These are phyloP conservation scores for Drosophila nigrodunni DNA, from an alignment of 1,140 invertebrate species.

Conservation along the genomic window DNA sequence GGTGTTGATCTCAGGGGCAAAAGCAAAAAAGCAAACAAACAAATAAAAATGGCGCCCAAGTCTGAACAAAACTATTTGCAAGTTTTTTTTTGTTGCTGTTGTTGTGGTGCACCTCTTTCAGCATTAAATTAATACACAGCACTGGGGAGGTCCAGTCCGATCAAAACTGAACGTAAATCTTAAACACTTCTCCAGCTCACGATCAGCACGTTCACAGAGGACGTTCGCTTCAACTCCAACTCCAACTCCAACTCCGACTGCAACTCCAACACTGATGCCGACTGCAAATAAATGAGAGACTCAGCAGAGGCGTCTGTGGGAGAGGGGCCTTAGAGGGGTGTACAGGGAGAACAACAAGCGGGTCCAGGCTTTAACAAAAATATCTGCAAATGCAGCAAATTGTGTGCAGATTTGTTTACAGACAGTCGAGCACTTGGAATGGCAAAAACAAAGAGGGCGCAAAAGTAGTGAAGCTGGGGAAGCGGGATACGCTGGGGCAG, in stretches of 20 bases:
- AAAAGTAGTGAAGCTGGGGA: background rate
- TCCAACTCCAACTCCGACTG: background rate
- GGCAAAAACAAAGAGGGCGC: slow-evolving; percentile 7
- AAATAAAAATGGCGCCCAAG: slow-evolving; percentile 72
- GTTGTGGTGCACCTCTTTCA: slow-evolving; percentile 35
- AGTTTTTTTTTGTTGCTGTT: background rate
- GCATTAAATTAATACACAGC: slow-evolving; percentile 70
- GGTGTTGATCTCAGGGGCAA: slow-evolving; percentile 62
- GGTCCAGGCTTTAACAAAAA: slow-evolving; percentile 43
- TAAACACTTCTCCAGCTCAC: slow-evolving; percentile 73
- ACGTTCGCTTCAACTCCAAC: slow-evolving; percentile 3
- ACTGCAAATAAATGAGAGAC: slow-evolving; percentile 63
- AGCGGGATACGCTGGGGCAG: background rate
- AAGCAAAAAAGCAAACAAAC: no score
- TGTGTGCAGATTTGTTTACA: slow-evolving; percentile 81
- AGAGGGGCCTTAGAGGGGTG: no score
- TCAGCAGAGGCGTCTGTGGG: slow-evolving; percentile 42
- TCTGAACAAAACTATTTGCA: slow-evolving; percentile 25
- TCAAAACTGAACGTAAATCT: slow-evolving; percentile 84
- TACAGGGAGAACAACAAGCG: slow-evolving; percentile 17
- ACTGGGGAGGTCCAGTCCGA: slow-evolving; percentile 78
- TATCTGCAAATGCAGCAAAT: slow-evolving; percentile 77
- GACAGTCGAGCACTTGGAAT: slow-evolving; percentile 50
- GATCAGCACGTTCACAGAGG: slow-evolving; percentile 79
- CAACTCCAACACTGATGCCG: slow-evolving; percentile 1